Percentiles rank a stretch among this genome's conserved stretches.
phyloP scores from a whole-genome alignment of 1,140 invertebrate species.

The Brachionus asplanchnoidis region DNA sequence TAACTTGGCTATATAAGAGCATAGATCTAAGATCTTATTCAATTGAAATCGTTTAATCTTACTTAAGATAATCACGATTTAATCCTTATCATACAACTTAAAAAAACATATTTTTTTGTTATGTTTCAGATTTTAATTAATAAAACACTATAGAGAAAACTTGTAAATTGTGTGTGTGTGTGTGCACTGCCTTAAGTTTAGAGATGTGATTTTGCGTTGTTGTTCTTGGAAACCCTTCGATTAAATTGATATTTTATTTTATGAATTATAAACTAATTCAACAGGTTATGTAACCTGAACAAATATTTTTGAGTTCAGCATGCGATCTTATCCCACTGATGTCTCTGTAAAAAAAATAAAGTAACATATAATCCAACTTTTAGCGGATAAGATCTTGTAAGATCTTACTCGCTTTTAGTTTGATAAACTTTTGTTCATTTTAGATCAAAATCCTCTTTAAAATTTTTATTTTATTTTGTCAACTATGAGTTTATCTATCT shows the following conservation, averaged over 20 bases:
- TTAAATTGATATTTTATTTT: neutral
- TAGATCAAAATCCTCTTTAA: too few species aligned
- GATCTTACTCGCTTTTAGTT: neutral
- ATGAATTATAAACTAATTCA: neutral
- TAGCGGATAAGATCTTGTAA: neutral
- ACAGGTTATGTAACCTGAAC: neutral
- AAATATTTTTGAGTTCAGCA: neutral
- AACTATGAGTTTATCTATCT: neutral
- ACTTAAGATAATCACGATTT: constrained; percentile 12
- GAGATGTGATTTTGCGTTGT: neutral
- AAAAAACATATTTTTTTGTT: neutral
- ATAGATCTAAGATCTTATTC: neutral
- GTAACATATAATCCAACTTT: neutral
- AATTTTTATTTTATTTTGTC: neutral
- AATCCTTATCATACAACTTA: neutral
- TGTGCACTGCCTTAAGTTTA: neutral
- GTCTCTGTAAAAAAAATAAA: neutral
- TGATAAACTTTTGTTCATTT: too few species aligned
- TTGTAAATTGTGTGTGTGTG: neutral
- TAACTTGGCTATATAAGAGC: neutral
- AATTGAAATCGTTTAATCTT: constrained; percentile 8
- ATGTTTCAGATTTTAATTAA: neutral
- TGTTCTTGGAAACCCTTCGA: constrained; percentile 5
- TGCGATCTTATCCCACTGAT: neutral
- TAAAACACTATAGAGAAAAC: neutral